Evolutionary conservation across 2,888 invertebrate species (phyloP).

Genomic region (Eumerus sabulonum): DNA sequence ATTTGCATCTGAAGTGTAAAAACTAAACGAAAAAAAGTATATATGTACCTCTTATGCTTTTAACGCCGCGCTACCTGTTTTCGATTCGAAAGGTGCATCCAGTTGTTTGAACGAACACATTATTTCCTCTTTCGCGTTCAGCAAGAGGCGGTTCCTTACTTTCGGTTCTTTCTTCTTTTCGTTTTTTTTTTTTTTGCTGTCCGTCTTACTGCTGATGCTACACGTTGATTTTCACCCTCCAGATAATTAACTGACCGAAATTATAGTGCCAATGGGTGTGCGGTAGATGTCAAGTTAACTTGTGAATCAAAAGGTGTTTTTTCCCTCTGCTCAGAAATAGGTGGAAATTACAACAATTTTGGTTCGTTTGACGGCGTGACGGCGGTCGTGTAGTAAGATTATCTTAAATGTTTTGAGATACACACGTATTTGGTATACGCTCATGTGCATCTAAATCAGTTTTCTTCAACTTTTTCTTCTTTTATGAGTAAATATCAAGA

Average conservation of each 20-base stretch:
- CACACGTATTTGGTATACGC: background rate
- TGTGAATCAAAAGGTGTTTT: slow-evolving; percentile 16
- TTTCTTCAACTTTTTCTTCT: no score
- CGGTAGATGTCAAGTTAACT: slow-evolving; percentile 11
- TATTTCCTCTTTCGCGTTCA: slow-evolving; percentile 20
- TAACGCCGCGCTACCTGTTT: slow-evolving; percentile 56
- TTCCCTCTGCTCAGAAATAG: slow-evolving; percentile 1
- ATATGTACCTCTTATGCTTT: no score
- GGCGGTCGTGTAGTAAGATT: slow-evolving; percentile 29
- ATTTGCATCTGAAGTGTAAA: slow-evolving; percentile 13
- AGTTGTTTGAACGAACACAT: slow-evolving; percentile 19
- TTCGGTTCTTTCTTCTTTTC: slow-evolving; percentile 42
- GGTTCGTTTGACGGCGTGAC: slow-evolving; percentile 11
- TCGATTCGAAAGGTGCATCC: slow-evolving; percentile 49
- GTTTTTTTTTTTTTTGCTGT: slow-evolving; percentile 17
- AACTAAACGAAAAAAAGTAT: background rate
- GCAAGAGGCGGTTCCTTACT: slow-evolving; percentile 40
- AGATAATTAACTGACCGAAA: slow-evolving; percentile 40
- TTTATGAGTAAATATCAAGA: slow-evolving; percentile 3
- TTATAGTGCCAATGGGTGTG: slow-evolving; percentile 29
- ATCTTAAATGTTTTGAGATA: slow-evolving; percentile 13
- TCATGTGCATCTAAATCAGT: background rate
- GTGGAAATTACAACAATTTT: slow-evolving; percentile 39
- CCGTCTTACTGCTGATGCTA: slow-evolving; percentile 7
- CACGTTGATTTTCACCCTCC: slow-evolving; percentile 44